phyloP scores from a whole-genome alignment of 2,888 invertebrate genomes.

The Arrhopalites spinosus region DNA sequence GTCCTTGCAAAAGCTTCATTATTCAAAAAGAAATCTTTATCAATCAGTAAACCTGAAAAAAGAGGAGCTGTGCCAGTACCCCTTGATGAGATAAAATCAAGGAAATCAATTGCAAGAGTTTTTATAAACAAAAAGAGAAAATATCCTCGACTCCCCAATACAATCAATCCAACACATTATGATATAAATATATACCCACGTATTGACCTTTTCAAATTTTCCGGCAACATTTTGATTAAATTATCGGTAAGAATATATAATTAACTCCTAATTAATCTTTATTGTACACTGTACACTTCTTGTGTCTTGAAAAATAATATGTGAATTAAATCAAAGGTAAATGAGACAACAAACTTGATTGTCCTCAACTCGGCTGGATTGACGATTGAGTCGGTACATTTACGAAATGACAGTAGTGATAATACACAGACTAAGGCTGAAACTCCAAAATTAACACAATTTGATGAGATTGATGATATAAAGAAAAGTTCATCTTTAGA shows the following conservation, averaged over 20 bases:
- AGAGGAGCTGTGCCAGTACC: not conserved
- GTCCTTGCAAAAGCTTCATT: too few relatives aligned
- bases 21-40: too few relatives aligned
- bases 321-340: constrained; percentile 10
- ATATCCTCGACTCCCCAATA: constrained; percentile 6
- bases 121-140: not conserved
- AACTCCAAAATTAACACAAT: not conserved
- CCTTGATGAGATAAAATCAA: not conserved
- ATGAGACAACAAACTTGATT: not conserved
- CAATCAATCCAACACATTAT: not conserved
- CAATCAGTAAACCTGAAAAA: too few relatives aligned
- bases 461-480: not conserved
- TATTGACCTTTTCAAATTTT: constrained; percentile 21
- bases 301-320: not conserved
- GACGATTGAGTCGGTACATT: constrained; percentile 1
- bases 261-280: too few relatives aligned
- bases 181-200: not conserved
- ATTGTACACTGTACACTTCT: too few relatives aligned
- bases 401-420: not conserved
- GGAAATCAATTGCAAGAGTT: not conserved
- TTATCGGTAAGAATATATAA: constrained; percentile 22
- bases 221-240: not conserved
- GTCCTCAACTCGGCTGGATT: constrained; percentile 8
- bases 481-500: not conserved
- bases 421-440: not conserved